Evolutionary conservation across 2,797 vertebrate genomes (phyloP).

Genomic region (Myripristis jacobus): DNA sequence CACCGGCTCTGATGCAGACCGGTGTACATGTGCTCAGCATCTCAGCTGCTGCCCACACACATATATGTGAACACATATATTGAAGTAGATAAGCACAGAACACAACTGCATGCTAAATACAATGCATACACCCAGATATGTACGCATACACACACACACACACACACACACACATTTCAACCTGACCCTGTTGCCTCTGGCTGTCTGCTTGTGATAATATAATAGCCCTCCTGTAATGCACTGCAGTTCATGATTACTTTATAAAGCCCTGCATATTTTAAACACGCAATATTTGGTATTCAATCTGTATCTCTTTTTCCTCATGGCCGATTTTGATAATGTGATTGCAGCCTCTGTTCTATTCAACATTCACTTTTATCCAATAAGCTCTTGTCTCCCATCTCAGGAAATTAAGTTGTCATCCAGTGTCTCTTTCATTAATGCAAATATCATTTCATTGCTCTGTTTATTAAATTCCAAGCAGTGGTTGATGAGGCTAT

Average conservation of each 20-base stretch:
- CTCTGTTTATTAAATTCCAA: constrained; percentile 79
- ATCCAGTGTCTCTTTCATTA: constrained; percentile 79
- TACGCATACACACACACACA: constrained; percentile 10
- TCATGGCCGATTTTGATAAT: constrained; percentile 71
- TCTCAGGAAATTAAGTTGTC: constrained; percentile 85
- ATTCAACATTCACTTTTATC: constrained; percentile 75
- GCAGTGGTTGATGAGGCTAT: constrained; percentile 62
- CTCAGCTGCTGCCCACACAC: not conserved
- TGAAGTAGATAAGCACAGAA: not conserved
- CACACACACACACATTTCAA: constrained; percentile 11
- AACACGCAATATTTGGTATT: constrained; percentile 76
- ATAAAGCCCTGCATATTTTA: constrained; percentile 79
- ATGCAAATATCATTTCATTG: constrained; percentile 74
- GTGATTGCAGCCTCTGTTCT: constrained; percentile 59
- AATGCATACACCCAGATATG: not conserved
- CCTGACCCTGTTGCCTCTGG: constrained; percentile 33
- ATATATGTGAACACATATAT: constrained; percentile 2
- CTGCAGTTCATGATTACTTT: constrained; percentile 76
- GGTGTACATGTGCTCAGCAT: constrained; percentile 24
- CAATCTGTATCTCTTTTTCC: constrained; percentile 65
- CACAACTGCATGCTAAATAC: not conserved
- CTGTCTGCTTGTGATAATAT: constrained; percentile 53
- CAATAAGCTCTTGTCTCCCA: constrained; percentile 79
- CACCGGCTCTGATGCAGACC: constrained; percentile 39
- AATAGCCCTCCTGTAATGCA: constrained; percentile 54